Conservation (phyloP, 1,140 invertebrate species). For the Conus ventricosus region DNA sequence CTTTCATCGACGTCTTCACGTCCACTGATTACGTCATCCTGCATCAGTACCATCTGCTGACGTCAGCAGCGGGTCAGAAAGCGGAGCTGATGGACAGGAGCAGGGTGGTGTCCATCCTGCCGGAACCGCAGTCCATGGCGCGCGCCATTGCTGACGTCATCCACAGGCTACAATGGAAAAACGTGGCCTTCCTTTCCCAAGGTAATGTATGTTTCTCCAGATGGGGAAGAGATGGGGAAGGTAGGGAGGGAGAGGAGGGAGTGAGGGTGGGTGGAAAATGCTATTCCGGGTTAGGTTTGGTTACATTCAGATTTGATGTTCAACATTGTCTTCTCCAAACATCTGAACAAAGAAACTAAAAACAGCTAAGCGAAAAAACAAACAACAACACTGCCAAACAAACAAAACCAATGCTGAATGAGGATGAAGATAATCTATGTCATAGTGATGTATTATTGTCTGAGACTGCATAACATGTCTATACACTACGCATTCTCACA, state of each 20-base stretch:
- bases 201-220: conserved; percentile 43
- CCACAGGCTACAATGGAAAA: conserved; percentile 56
- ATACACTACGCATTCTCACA: too few species aligned
- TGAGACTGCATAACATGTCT: too few species aligned
- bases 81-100: conserved; percentile 48
- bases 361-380: too few species aligned
- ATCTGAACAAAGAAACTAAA: too few species aligned
- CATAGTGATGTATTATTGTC: too few species aligned
- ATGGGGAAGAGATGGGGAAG: too few species aligned
- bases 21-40: conserved; percentile 68
- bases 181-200: conserved; percentile 68
- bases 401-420: too few species aligned
- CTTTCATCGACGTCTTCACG: conserved; percentile 68
- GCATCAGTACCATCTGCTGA: conserved; percentile 64
- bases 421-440: too few species aligned
- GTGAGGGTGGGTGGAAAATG: neutral
- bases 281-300: neutral
- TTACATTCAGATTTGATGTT: neutral
- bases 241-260: too few species aligned
- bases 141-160: conserved; percentile 59
- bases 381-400: too few species aligned
- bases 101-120: conserved; percentile 60
- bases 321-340: neutral
- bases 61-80: conserved; percentile 56
- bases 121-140: conserved; percentile 55